Conservation (phyloP, 2,113 vertebrate species). For the Leucopsar rothschildi region DNA sequence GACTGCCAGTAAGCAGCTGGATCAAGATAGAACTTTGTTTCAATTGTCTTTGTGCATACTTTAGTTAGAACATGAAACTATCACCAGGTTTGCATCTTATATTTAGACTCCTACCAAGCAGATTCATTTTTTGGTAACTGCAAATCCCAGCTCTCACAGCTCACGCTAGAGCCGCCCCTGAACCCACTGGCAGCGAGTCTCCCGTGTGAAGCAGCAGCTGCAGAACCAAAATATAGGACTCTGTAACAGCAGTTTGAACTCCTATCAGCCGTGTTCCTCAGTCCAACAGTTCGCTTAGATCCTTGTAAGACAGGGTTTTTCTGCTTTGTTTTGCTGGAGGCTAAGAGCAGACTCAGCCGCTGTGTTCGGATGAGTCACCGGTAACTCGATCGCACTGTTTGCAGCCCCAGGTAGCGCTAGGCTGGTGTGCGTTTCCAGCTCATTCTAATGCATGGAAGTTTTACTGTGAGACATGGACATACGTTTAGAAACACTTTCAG, state of each 20-base stretch:
- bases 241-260: background rate
- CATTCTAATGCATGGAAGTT: accelerated
- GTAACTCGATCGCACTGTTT: background rate
- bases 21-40: background rate
- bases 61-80: background rate
- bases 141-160: background rate
- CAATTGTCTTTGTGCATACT: background rate
- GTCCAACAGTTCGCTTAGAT: background rate
- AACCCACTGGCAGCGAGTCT: background rate
- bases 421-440: background rate
- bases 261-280: accelerated
- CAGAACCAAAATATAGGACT: background rate
- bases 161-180: background rate
- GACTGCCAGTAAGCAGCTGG: background rate
- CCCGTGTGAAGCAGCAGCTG: background rate
- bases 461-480: accelerated
- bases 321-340: background rate
- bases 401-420: accelerated
- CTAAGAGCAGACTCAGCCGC: background rate
- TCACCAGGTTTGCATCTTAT: accelerated
- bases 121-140: background rate
- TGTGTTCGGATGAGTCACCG: background rate
- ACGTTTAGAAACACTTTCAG: background rate
- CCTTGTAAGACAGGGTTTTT: background rate
- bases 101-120: background rate